Evolutionary conservation across 2,113 vertebrate genomes (phyloP), one percentile per base, ranked within the genome.

Genomic region (Motacilla alba): DNA sequence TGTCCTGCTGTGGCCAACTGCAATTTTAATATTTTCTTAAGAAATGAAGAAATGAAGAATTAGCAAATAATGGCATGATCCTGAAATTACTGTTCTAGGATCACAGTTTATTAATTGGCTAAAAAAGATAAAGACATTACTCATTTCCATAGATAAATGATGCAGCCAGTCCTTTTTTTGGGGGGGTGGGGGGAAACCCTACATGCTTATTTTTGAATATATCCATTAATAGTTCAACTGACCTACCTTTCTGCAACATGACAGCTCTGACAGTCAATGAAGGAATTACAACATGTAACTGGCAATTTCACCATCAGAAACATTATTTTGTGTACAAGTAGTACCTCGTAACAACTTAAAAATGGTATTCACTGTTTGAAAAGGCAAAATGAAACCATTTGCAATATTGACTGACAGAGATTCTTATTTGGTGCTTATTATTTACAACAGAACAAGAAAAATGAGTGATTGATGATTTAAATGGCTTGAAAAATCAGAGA

Each of bases 11-110:
- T 55, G 87, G 87, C 86, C 85, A 82, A 41, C 11, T 69, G 53
- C 66, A 77, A 89, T 79, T 89, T 93, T 35, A 49, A 53, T 93
- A 85, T 93, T 89, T 96, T 70, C 46, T 93, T 70, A 93, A 80
- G 89, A 95, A 94, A 94, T 84, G 74, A 83, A 94, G 84, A 79
- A 95, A 88, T 94, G 87, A 92, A 94, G 87, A 75, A 97, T 96
- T 95, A 90, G 94, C 83, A 97, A 96, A 96, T 50, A 94, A 92
- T 93, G 62, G 69, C 70, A 76, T 85, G 79, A 77, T 97, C 87
- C 83, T 87, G 55, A 83, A 95, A 94, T 69, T 93, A 89, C 79
- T 96, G 79, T 90, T 93, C 60, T 63, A 83, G 83, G 46, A 94
- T 95, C 80, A 44, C 47, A 89, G 91, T 70, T 82, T 93, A 84